Percentiles rank a stretch among this genome's conserved stretches.
phyloP scores from a whole-genome alignment of 2,113 vertebrate genomes.

The Pomatorhinus ruficollis region DNA sequence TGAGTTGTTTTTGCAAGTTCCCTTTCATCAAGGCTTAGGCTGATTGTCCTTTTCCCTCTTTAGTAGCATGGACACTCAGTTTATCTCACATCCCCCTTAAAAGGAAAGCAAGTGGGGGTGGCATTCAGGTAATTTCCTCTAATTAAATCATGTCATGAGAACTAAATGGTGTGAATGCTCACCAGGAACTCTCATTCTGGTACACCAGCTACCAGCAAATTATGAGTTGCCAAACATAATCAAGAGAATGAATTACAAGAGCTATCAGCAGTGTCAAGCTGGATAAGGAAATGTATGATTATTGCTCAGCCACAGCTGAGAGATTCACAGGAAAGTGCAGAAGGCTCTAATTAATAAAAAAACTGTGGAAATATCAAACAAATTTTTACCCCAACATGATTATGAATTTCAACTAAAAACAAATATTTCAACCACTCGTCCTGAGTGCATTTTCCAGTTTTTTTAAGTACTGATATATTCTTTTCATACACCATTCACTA shows the following conservation, averaged over 20 bases:
- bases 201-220: constrained; percentile 31
- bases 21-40: background rate
- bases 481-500: background rate
- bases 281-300: constrained; percentile 10
- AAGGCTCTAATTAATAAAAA: background rate
- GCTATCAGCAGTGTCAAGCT: background rate
- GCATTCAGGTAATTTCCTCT: background rate
- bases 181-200: constrained; percentile 5
- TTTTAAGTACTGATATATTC: background rate
- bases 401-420: background rate
- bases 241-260: constrained; percentile 43
- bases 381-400: background rate
- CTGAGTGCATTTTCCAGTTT: background rate
- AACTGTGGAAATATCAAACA: background rate
- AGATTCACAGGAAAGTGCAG: background rate
- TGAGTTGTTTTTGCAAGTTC: background rate
- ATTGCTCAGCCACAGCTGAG: background rate
- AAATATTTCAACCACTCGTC: background rate
- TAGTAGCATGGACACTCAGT: background rate
- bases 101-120: background rate
- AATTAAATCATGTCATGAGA: background rate
- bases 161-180: background rate
- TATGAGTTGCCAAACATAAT: constrained; percentile 50
- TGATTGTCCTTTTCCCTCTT: background rate
- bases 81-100: background rate